Conservation (phyloP, 2,888 invertebrate genomes). For the Macrosoma leucophasiata region DNA sequence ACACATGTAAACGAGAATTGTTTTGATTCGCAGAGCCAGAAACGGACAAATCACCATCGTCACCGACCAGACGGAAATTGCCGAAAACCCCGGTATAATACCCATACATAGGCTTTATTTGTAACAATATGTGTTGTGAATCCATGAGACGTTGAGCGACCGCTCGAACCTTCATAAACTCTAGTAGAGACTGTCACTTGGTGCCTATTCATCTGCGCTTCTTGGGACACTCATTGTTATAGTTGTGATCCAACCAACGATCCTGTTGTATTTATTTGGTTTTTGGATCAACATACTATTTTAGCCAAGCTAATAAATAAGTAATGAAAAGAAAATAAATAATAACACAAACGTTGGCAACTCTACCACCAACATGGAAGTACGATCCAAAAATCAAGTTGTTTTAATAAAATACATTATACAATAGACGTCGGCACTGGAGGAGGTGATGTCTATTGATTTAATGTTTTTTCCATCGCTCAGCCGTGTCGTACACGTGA, state of each 20-base stretch:
- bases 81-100: constrained; percentile 98
- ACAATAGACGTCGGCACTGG: too few species aligned
- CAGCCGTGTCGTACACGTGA: constrained; percentile 10
- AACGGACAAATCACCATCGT: constrained; percentile 90
- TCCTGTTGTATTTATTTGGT: constrained; percentile 37
- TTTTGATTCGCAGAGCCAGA: constrained; percentile 84
- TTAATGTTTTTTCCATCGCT: constrained; percentile 4
- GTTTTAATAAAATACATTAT: too few species aligned
- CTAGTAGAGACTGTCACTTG: constrained; percentile 70
- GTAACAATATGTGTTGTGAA: constrained; percentile 76
- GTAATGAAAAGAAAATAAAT: too few species aligned
- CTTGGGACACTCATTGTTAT: constrained; percentile 45
- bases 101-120: constrained; percentile 73
- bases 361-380: too few species aligned
- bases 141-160: constrained; percentile 62
- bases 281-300: constrained; percentile 50
- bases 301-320: too few species aligned
- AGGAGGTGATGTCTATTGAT: constrained; percentile 2
- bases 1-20: constrained; percentile 19
- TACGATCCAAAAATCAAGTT: constrained; percentile 22
- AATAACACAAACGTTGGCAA: too few species aligned
- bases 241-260: constrained; percentile 38
- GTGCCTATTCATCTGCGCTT: constrained; percentile 71
- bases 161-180: constrained; percentile 57
- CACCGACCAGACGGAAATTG: constrained; percentile 94